Conservation (phyloP, 2,113 vertebrate genomes). For the Mormoops blainvillei region DNA sequence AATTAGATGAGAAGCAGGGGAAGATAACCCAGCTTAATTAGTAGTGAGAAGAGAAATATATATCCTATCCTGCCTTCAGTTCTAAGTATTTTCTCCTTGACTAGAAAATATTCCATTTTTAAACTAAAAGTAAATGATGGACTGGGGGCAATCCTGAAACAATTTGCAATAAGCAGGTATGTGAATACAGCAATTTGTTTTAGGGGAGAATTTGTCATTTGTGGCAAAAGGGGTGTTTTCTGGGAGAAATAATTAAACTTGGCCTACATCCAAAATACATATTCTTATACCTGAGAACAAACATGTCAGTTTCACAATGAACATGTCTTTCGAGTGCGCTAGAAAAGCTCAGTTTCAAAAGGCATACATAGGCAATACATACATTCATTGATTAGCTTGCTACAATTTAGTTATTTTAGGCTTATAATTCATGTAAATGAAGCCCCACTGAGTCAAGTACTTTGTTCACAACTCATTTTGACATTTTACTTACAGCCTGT, state of each 20-base stretch:
- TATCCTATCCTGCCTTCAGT: neutral
- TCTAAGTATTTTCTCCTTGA: neutral
- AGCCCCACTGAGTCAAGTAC: neutral
- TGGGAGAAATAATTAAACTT: neutral
- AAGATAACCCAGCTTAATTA: neutral
- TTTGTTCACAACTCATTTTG: neutral
- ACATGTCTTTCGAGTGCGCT: neutral
- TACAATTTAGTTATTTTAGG: neutral
- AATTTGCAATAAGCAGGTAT: neutral
- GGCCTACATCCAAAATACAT: neutral
- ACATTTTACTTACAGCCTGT: neutral
- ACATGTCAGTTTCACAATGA: neutral
- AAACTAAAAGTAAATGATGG: slow-evolving; percentile 11
- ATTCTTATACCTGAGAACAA: neutral
- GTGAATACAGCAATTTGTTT: slow-evolving; percentile 11
- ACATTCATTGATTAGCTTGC: neutral
- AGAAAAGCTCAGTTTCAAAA: neutral
- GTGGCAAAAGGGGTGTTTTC: neutral
- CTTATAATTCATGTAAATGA: neutral
- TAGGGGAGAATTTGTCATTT: slow-evolving; percentile 9
- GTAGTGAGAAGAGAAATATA: neutral
- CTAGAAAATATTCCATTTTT: neutral
- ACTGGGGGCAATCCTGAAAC: neutral
- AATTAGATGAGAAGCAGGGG: neutral
- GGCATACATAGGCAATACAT: neutral